These are phyloP conservation scores for Coelinius sp. DNA, from an alignment of 2,888 invertebrate genomes.

Conservation along the genomic window DNA sequence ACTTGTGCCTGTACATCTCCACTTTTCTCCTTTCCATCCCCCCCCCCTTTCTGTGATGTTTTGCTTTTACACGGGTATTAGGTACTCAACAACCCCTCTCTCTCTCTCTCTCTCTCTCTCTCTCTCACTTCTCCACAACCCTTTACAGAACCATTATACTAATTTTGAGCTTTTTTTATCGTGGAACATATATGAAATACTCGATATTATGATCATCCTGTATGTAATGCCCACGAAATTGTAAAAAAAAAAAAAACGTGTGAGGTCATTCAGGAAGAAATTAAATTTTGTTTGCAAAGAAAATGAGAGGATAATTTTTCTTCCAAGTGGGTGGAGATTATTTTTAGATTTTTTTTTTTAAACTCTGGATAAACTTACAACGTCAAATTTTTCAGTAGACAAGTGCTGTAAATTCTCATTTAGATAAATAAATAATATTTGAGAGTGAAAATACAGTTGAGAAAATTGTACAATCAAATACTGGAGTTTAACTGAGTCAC, in stretches of 20 bases:
- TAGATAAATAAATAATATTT: not conserved
- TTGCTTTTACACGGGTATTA: constrained; percentile 29
- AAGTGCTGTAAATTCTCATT: too few relatives aligned
- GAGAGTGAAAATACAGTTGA: not conserved
- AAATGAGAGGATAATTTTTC: too few relatives aligned
- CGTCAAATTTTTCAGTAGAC: not conserved
- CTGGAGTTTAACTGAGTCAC: not conserved
- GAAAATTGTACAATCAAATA: not conserved
- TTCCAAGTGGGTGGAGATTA: not conserved
- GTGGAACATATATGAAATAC: constrained; percentile 49
- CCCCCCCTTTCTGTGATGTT: constrained; percentile 12
- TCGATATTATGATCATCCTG: constrained; percentile 44
- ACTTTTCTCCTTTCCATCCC: constrained; percentile 28
- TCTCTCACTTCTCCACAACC: constrained; percentile 9
- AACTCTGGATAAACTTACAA: not conserved
- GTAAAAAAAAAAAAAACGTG: not conserved
- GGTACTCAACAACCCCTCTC: constrained; percentile 17
- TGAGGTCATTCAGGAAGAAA: too few relatives aligned
- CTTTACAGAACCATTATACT: constrained; percentile 8
- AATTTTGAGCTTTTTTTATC: constrained; percentile 33
- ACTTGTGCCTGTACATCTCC: constrained; percentile 30
- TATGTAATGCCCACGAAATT: constrained; percentile 7
- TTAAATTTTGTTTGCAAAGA: too few relatives aligned
- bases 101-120: constrained; percentile 15
- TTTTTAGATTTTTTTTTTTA: not conserved